These are phyloP conservation scores for Germaria angustata DNA, from an alignment of 2,888 invertebrate genomes.

Conservation along the genomic window DNA sequence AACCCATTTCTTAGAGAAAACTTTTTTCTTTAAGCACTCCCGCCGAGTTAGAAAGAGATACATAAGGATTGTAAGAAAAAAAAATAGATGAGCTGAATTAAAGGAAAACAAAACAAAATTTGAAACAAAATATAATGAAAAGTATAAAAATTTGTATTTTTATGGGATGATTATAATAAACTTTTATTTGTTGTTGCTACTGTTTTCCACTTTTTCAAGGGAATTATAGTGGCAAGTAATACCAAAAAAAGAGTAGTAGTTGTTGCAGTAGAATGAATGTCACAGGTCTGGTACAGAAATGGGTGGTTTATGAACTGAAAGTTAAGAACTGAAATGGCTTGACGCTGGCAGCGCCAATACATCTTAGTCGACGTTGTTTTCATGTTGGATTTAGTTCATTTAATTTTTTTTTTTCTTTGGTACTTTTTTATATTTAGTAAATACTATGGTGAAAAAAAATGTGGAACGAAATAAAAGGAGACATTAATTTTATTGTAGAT, in stretches of 20 bases:
- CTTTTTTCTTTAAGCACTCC: constrained; percentile 24
- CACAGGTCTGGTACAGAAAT: constrained; percentile 39
- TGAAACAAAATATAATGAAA: constrained; percentile 53
- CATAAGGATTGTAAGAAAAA: constrained; percentile 72
- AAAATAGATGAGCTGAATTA: constrained; percentile 58
- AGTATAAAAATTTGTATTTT: constrained; percentile 68
- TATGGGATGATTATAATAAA: constrained; percentile 71
- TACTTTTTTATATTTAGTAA: constrained; percentile 8
- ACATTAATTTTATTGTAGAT: constrained; percentile 73
- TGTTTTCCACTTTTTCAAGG: constrained; percentile 71
- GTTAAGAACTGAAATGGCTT: constrained; percentile 7
- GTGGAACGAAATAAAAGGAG: constrained; percentile 69
- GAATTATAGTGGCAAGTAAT: constrained; percentile 49
- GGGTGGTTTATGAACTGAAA: constrained; percentile 46
- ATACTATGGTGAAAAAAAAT: constrained; percentile 3
- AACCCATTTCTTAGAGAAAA: constrained; percentile 17
- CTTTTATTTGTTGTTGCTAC: constrained; percentile 1
- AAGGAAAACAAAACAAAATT: constrained; percentile 29
- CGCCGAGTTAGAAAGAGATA: constrained; percentile 80
- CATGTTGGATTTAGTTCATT: constrained; percentile 15
- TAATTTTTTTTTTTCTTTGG: not conserved
- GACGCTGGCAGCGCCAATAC: constrained; percentile 15
- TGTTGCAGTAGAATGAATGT: constrained; percentile 47
- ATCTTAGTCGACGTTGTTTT: constrained; percentile 30
- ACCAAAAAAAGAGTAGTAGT: constrained; percentile 31